These are phyloP conservation scores for Bombus huntii DNA, from an alignment of 1,140 invertebrate species.

Conservation along the genomic window DNA sequence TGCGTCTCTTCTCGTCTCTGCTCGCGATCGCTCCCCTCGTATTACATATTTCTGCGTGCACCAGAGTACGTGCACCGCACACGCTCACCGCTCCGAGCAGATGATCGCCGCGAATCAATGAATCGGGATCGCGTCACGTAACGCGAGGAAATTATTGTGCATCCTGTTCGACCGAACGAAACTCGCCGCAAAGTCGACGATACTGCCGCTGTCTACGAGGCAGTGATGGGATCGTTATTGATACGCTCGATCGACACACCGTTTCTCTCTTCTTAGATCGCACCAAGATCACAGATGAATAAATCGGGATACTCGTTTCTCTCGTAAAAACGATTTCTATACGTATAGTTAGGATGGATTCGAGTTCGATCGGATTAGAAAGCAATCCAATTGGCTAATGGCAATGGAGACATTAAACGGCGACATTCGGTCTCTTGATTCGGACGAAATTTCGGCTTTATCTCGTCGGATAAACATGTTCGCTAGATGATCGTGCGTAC, in stretches of 20 bases:
- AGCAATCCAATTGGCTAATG: neutral
- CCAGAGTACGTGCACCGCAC: neutral
- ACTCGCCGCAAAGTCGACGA: neutral
- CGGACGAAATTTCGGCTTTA: slow-evolving; percentile 39
- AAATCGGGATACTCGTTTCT: neutral
- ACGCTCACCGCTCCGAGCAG: neutral
- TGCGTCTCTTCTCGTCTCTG: neutral
- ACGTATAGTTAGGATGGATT: too few relatives aligned
- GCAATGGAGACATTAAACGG: neutral
- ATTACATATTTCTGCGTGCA: slow-evolving; percentile 35
- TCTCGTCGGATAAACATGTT: slow-evolving; percentile 37
- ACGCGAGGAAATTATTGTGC: slow-evolving; percentile 48
- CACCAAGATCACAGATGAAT: neutral
- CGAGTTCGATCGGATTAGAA: neutral
- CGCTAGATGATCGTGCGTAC: slow-evolving; percentile 26
- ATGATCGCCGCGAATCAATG: slow-evolving; percentile 36
- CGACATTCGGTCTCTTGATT: neutral
- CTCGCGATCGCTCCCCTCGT: neutral
- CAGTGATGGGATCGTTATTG: slow-evolving; percentile 31
- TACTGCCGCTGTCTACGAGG: neutral
- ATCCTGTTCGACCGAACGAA: slow-evolving; percentile 22
- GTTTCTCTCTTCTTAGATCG: neutral
- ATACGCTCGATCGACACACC: slow-evolving; percentile 29
- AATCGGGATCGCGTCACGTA: slow-evolving; percentile 49
- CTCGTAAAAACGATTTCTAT: neutral